phyloP scores from a whole-genome alignment of 2,888 invertebrate genomes.

The Pseudococcus jackbeardsleyi region DNA sequence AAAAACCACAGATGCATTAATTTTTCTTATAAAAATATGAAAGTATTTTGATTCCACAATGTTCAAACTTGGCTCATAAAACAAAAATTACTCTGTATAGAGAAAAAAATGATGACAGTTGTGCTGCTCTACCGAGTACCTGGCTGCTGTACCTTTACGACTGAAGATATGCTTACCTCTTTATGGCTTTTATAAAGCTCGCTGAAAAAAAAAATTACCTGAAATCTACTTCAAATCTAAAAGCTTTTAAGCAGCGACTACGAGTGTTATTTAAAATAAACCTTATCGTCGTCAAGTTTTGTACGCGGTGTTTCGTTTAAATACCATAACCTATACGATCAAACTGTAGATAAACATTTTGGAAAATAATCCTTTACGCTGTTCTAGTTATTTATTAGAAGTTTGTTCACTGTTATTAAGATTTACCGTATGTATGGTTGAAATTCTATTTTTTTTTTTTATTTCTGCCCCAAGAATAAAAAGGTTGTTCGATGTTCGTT shows the following conservation, averaged over 20 bases:
- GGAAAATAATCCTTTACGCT: conserved; percentile 41
- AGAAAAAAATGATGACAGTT: conserved; percentile 45
- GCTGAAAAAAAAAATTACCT: conserved; percentile 21
- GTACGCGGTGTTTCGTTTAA: conserved; percentile 19
- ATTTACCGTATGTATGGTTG: background rate
- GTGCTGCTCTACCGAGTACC: background rate
- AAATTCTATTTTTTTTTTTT: background rate
- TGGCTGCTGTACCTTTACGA: background rate
- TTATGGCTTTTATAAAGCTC: conserved; percentile 36
- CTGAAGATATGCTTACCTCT: conserved; percentile 17
- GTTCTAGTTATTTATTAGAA: background rate
- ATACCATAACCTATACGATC: conserved; percentile 34
- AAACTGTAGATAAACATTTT: conserved; percentile 36
- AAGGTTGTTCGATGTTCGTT: background rate
- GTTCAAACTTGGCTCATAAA: conserved; percentile 20
- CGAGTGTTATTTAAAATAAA: conserved; percentile 47
- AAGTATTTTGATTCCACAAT: conserved; percentile 6
- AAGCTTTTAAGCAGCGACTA: conserved; percentile 43
- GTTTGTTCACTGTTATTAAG: conserved; percentile 11
- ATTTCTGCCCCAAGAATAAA: background rate
- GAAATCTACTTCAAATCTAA: conserved; percentile 51
- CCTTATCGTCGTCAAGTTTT: conserved; percentile 42
- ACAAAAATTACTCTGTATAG: background rate
- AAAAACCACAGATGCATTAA: conserved; percentile 20
- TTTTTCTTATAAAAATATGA: conserved; percentile 15